Base-by-base conservation (phyloP, 2,797 vertebrate genomes). In the Neostethus bicornis region DNA sequence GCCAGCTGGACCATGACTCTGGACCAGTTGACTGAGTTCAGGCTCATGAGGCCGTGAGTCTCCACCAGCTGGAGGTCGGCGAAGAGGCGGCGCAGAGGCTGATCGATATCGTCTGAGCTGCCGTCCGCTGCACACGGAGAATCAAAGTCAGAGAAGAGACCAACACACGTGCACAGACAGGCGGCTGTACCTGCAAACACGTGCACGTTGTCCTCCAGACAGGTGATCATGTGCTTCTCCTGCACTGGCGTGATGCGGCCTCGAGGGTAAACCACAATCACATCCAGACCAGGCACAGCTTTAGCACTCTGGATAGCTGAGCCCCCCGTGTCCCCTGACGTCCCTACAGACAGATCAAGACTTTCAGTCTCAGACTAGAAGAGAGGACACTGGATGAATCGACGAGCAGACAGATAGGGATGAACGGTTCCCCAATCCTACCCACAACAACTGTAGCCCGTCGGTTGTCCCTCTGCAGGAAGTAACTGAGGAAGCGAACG, bases 1-100 rank as follows among this genome's bases (percentile, higher is more conserved):
- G 92, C 91, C 0, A 95, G 91, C 86, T 98, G 96, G 63, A 98
- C 84, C 75, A 98, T 90, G 74, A 98, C 74, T 60, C 96, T 88
- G 1, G 91, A 93, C 96, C 96, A 98, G 71, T 97, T 98, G 66
- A 98, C 74, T 0, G 96, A 98, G 79, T 97, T 98, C 46, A 96
- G 79, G 73, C 94, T 98, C 93, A 98, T 94, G 49, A 98, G 85
- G 5, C 88, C 61, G 13, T 93, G 80, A 42, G 82, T 79, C 67
- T 58, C 74, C 42, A 93, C 93, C 79, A 98, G 92, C 34, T 90
- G 51, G 0, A 70, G 74, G 20, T 98, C 95, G 0, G 90, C 81
- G 17, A 98, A 97, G 52, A 98, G 78, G 0, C 85, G 86, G 51
- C 93, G 94, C 77, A 98, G 83, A 0, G 92, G 90, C 24, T 88